These are phyloP conservation scores for Morpho helenor DNA, from an alignment of 2,888 invertebrate species.

Conservation along the genomic window DNA sequence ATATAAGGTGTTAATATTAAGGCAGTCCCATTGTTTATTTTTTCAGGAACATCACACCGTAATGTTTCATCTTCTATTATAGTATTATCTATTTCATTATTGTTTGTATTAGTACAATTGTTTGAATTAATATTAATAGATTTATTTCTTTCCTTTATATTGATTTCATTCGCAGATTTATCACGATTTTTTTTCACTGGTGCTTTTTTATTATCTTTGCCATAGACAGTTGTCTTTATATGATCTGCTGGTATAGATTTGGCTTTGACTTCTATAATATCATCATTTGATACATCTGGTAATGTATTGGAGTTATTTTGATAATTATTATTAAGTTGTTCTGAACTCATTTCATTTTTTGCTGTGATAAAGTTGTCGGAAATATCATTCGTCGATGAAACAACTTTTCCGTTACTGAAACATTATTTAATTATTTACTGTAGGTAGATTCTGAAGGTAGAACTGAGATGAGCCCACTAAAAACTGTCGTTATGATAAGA, in stretches of 20 bases:
- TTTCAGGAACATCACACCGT: conserved; percentile 12
- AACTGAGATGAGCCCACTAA: no score
- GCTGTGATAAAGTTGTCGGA: conserved; percentile 14
- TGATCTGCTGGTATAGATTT: no score
- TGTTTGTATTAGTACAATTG: neutral
- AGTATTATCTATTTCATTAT: conserved; percentile 12
- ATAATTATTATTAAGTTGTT: no score
- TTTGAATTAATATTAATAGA: neutral
- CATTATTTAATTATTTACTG: neutral
- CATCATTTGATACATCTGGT: no score
- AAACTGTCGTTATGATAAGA: no score
- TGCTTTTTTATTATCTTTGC: no score
- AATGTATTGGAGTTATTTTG: no score
- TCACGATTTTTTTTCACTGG: no score
- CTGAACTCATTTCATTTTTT: no score
- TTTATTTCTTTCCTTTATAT: no score
- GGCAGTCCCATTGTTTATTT: conserved; percentile 22
- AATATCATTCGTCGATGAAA: conserved; percentile 4
- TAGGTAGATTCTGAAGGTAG: neutral
- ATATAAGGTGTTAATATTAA: conserved; percentile 60
- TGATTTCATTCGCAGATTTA: neutral
- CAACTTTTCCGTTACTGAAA: conserved; percentile 4
- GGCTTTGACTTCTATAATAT: no score
- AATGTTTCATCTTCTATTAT: conserved; percentile 1
- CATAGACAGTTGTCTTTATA: no score